Conservation (phyloP, 2,797 vertebrate species). For the Gymnodraco acuticeps region DNA sequence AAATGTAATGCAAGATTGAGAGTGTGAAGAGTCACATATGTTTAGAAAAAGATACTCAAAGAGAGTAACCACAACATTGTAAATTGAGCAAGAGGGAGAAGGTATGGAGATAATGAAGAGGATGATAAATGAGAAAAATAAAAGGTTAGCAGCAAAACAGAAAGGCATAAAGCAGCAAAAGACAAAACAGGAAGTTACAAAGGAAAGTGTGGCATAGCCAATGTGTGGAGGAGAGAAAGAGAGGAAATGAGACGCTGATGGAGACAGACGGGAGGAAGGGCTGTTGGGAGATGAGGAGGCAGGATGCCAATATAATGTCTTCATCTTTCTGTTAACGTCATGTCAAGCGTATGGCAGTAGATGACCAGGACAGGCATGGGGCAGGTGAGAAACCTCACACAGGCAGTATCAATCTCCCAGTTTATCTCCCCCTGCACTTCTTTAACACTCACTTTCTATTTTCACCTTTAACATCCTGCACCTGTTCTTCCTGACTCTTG, state of each 20-base stretch:
- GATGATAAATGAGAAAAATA: conserved; percentile 12
- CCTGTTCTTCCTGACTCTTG: background rate
- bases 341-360: conserved; percentile 68
- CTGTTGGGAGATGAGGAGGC: conserved; percentile 51
- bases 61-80: background rate
- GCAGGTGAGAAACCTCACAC: conserved; percentile 62
- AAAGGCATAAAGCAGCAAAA: conserved; percentile 10
- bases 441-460: conserved; percentile 19
- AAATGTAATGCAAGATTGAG: conserved; percentile 1
- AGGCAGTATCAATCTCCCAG: conserved; percentile 40
- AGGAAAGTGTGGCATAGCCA: conserved; percentile 18
- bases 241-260: conserved; percentile 62
- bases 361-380: conserved; percentile 58
- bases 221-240: conserved; percentile 22
- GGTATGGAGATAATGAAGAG: background rate
- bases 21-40: conserved; percentile 2
- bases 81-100: conserved; percentile 19
- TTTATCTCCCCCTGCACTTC: conserved; percentile 18
- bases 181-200: conserved; percentile 39
- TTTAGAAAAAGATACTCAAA: conserved; percentile 1
- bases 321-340: conserved; percentile 66
- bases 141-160: conserved; percentile 14
- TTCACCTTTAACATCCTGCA: conserved; percentile 21
- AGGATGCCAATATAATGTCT: conserved; percentile 75
- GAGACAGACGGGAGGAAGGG: conserved; percentile 56